phyloP scores from a whole-genome alignment of 2,888 invertebrate genomes.

The Cosmorhoe ocellata region DNA sequence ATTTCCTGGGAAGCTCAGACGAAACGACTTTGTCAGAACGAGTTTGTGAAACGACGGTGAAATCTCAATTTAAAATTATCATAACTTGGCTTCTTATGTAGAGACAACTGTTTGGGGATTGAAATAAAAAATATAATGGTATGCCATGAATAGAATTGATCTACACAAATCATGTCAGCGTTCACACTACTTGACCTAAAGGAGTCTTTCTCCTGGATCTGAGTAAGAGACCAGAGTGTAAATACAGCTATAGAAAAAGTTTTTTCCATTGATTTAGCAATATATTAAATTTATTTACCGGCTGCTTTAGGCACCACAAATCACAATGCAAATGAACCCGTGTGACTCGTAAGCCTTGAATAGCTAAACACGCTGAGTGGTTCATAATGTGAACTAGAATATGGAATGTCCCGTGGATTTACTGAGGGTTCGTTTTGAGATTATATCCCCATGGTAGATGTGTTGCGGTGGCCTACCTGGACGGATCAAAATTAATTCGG shows the following conservation, averaged over 20 bases:
- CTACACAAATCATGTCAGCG: no score
- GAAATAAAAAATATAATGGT: no score
- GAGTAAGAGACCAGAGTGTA: no score
- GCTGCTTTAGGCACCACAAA: no score
- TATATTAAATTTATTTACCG: no score
- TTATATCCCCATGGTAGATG: conserved; percentile 10
- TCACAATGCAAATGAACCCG: conserved; percentile 11
- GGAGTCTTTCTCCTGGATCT: no score
- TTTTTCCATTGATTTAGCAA: no score
- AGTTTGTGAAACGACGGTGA: conserved; percentile 6
- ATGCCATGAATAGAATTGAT: no score
- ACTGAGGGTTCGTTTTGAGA: conserved; percentile 7
- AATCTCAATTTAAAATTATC: conserved; percentile 16
- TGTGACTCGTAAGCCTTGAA: conserved; percentile 5
- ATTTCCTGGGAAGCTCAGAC: conserved; percentile 13
- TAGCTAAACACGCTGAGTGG: conserved; percentile 15
- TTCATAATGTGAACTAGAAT: conserved; percentile 11
- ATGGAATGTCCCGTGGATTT: conserved; percentile 4
- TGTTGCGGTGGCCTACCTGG: conserved; percentile 8
- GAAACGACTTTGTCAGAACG: conserved; percentile 6
- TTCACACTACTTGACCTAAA: no score
- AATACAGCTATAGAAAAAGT: no score
- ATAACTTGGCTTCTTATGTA: not conserved
- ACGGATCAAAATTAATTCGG: conserved; percentile 11
- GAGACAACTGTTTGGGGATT: not conserved